These are phyloP conservation scores for Drosophila kambysellisi DNA, from an alignment of 2,888 invertebrate genomes.

Conservation along the genomic window DNA sequence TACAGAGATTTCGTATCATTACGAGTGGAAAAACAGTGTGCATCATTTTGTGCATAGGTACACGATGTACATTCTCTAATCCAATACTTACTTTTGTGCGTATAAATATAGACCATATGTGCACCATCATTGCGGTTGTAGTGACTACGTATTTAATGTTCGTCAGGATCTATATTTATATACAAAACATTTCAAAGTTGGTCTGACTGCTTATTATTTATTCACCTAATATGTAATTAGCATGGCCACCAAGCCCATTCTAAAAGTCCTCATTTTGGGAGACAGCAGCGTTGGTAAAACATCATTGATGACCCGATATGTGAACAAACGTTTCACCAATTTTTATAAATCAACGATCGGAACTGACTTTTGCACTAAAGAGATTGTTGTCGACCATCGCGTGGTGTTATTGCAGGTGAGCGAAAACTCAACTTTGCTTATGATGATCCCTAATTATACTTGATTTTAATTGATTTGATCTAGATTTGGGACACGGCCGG, in stretches of 20 bases:
- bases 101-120: neutral
- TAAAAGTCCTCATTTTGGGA: slow-evolving; percentile 98
- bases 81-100: neutral
- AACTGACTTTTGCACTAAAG: slow-evolving; percentile 99
- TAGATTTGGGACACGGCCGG: slow-evolving; percentile 99
- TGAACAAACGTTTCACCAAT: slow-evolving; percentile 99
- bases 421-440: neutral
- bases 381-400: slow-evolving; percentile 98
- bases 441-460: neutral
- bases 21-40: neutral
- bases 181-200: neutral
- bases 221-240: neutral
- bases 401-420: slow-evolving; percentile 97
- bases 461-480: slow-evolving; percentile 1
- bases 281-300: slow-evolving; percentile 99
- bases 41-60: neutral
- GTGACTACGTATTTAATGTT: neutral
- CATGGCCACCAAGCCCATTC: slow-evolving; percentile 92
- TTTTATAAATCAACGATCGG: slow-evolving; percentile 99
- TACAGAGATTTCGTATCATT: too few relatives aligned
- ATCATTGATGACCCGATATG: slow-evolving; percentile 99
- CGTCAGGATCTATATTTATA: neutral
- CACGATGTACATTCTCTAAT: neutral
- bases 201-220: neutral
- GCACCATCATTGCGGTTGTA: neutral